phyloP scores from a whole-genome alignment of 2,888 invertebrate species.

The Unio pictorum region DNA sequence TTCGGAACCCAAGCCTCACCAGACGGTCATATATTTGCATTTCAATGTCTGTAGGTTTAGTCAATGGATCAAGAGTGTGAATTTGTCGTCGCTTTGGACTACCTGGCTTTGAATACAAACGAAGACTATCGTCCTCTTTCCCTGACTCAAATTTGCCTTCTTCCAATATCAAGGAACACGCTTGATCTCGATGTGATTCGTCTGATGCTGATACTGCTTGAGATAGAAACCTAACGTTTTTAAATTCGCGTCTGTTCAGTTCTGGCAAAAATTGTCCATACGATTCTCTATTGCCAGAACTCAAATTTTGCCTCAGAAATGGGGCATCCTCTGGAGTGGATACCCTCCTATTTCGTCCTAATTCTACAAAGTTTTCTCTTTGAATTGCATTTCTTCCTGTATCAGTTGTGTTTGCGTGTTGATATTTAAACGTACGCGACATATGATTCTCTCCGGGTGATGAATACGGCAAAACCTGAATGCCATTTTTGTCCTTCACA shows the following conservation, averaged over 20 bases:
- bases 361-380: background rate
- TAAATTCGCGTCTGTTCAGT: too few species aligned
- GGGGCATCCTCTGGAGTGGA: too few species aligned
- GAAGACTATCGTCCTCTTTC: background rate
- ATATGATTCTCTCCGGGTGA: background rate
- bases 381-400: background rate
- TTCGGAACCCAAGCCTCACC: slow-evolving; percentile 28
- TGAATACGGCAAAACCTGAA: too few species aligned
- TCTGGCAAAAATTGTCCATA: too few species aligned
- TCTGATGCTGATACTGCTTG: too few species aligned
- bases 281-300: too few species aligned
- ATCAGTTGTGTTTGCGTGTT: slow-evolving; percentile 3
- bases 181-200: too few species aligned
- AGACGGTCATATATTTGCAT: slow-evolving; percentile 21
- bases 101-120: background rate
- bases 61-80: background rate
- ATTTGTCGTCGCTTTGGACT: background rate
- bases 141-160: background rate
- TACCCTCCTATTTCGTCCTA: background rate
- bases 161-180: too few species aligned
- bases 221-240: too few species aligned
- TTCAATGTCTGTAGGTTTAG: background rate
- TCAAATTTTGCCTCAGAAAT: too few species aligned
- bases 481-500: too few species aligned
- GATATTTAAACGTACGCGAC: background rate